Conservation (phyloP, 2,113 vertebrate genomes). For the Eublepharis macularius region DNA sequence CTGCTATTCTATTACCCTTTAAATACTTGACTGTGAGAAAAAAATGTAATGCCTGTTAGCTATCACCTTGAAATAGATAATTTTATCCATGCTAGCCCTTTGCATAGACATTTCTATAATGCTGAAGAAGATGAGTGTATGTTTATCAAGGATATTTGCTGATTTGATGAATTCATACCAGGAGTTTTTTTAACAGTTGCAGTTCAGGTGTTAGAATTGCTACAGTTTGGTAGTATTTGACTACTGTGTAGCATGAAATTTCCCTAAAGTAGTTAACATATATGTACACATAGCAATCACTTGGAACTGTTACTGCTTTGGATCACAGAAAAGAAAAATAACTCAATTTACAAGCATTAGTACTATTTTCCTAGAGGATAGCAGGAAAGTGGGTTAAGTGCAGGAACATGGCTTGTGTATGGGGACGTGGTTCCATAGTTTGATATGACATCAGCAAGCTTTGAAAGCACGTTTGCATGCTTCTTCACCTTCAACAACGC, state of each 20-base stretch:
- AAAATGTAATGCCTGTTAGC: background rate
- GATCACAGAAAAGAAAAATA: background rate
- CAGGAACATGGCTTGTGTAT: too few species aligned
- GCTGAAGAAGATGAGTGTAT: background rate
- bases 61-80: background rate
- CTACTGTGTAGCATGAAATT: background rate
- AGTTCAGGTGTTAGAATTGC: too few species aligned
- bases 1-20: background rate
- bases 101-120: background rate
- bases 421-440: background rate
- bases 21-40: background rate
- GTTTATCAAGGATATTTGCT: too few species aligned
- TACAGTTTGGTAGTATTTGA: too few species aligned
- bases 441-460: too few species aligned
- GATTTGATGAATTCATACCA: too few species aligned
- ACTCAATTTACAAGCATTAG: background rate
- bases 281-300: background rate
- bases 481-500: too few species aligned
- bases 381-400: background rate
- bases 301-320: background rate
- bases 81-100: background rate
- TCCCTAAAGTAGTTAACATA: background rate
- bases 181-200: too few species aligned
- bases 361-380: background rate
- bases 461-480: too few species aligned